A percentile compares a stretch with the other conserved stretches of the same genome.
Evolutionary conservation across 2,113 vertebrate species (phyloP).

Genomic region (Platanista minor): DNA sequence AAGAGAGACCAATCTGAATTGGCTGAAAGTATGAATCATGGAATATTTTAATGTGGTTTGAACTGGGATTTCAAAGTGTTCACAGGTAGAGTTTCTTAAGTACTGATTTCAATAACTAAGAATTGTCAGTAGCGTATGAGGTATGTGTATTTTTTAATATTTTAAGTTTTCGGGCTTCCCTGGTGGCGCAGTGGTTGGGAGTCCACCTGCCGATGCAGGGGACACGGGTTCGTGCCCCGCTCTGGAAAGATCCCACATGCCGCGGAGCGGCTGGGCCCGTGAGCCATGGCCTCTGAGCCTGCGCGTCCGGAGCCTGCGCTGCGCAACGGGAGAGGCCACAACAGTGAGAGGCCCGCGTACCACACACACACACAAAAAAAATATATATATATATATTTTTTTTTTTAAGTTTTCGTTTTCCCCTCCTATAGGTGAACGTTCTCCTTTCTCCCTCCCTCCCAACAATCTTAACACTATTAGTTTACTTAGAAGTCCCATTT

Average conservation of each 20-base stretch:
- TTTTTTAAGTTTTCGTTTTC: background rate
- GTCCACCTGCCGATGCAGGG: too few relatives aligned
- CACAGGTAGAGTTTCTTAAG: slow-evolving; percentile 27
- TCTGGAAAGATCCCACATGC: too few relatives aligned
- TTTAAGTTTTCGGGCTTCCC: background rate
- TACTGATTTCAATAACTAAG: background rate
- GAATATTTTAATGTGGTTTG: background rate
- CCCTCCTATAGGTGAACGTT: background rate
- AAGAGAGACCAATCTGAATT: background rate
- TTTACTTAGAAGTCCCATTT: slow-evolving; percentile 46
- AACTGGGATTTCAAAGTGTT: slow-evolving; percentile 25
- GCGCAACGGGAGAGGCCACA: too few relatives aligned
- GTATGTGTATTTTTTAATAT: background rate
- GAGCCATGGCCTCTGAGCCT: too few relatives aligned
- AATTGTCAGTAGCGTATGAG: background rate
- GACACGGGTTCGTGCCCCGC: too few relatives aligned
- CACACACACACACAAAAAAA: too few relatives aligned
- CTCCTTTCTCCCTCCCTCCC: background rate
- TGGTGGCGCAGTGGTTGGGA: too few relatives aligned
- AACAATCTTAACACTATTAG: slow-evolving; percentile 7
- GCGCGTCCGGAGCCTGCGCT: too few relatives aligned
- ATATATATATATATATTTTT: too few relatives aligned
- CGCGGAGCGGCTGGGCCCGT: too few relatives aligned
- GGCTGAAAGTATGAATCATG: background rate
- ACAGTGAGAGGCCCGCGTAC: too few relatives aligned